Evolutionary conservation across 2,888 invertebrate species (phyloP).

Genomic region (Ornithoptera alexandrae): DNA sequence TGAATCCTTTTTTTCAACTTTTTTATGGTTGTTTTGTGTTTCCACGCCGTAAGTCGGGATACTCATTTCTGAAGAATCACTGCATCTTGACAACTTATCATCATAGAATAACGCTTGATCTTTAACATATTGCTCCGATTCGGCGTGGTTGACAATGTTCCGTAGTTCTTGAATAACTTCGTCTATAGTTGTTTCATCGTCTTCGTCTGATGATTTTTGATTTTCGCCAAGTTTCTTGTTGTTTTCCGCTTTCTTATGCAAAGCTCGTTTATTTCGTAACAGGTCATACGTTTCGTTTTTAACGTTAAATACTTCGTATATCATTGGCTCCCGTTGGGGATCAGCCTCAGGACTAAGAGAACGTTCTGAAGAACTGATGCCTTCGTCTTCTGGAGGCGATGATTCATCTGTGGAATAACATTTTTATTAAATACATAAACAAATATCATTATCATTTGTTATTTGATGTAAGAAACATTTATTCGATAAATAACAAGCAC

Average conservation of each 20-base stretch:
- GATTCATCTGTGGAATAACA: constrained; percentile 77
- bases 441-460: background rate
- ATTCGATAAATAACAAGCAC: background rate
- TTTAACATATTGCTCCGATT: constrained; percentile 82
- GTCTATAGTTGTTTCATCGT: constrained; percentile 90
- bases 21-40: constrained; percentile 54
- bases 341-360: constrained; percentile 87
- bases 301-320: constrained; percentile 81
- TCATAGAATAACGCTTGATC: constrained; percentile 56
- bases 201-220: constrained; percentile 80
- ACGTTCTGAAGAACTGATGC: constrained; percentile 91
- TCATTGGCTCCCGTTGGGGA: constrained; percentile 79
- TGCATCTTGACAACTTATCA: constrained; percentile 61
- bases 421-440: background rate
- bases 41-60: constrained; percentile 58
- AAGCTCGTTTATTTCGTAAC: constrained; percentile 66
- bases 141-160: constrained; percentile 91
- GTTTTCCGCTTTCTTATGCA: constrained; percentile 64
- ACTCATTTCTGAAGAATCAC: constrained; percentile 68
- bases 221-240: constrained; percentile 51
- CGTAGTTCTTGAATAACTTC: constrained; percentile 92
- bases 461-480: background rate
- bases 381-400: constrained; percentile 92
- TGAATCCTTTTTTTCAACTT: constrained; percentile 74
- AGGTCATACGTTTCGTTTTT: constrained; percentile 79